Evolutionary conservation across 2,797 vertebrate genomes (phyloP).

Genomic region (Aeoliscus strigatus): DNA sequence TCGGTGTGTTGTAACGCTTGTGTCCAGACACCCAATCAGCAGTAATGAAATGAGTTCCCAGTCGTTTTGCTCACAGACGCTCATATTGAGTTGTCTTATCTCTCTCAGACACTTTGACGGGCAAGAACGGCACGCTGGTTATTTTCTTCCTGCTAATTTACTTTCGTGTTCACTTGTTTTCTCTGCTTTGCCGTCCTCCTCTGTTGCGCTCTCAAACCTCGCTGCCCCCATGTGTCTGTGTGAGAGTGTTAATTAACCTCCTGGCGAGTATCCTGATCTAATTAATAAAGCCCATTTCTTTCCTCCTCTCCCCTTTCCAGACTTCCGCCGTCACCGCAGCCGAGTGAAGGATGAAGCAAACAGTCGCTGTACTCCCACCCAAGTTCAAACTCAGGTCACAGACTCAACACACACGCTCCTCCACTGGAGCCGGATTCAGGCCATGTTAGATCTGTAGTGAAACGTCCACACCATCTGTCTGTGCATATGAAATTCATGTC

Average conservation of each 20-base stretch:
- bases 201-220: neutral
- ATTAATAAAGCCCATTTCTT: constrained; percentile 28
- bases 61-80: too few relatives aligned
- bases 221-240: neutral
- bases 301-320: constrained; percentile 32
- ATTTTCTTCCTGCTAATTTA: too few relatives aligned
- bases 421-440: neutral
- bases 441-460: neutral
- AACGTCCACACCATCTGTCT: too few relatives aligned
- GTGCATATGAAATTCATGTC: too few relatives aligned
- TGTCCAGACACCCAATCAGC: too few relatives aligned
- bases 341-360: constrained; percentile 25
- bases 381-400: constrained; percentile 45
- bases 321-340: constrained; percentile 42
- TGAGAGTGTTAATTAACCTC: constrained; percentile 27
- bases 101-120: too few relatives aligned
- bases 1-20: too few relatives aligned
- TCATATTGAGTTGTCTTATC: too few relatives aligned
- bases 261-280: constrained; percentile 31
- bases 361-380: constrained; percentile 17
- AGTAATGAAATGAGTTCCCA: too few relatives aligned
- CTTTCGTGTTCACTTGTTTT: too few relatives aligned
- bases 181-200: neutral
- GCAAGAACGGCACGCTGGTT: too few relatives aligned
- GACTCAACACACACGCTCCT: constrained; percentile 6